Evolutionary conservation across 2,888 invertebrate genomes (phyloP).

Genomic region (Ceriagrion tenellum): DNA sequence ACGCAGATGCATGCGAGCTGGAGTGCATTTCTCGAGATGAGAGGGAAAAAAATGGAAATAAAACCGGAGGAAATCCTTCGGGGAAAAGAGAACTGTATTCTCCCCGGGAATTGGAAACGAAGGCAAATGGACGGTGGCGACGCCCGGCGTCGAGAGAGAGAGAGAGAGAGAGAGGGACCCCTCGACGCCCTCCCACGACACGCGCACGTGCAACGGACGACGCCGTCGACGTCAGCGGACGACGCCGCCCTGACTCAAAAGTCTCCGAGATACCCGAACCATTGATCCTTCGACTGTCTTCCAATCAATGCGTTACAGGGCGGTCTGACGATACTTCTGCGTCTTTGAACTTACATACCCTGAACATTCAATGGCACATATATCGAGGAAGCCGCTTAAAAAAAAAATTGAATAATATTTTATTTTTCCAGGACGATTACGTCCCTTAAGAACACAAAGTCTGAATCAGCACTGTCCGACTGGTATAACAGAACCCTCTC

Average conservation of each 20-base stretch:
- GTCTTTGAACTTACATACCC: too few relatives aligned
- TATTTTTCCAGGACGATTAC: too few relatives aligned
- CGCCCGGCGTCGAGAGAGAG: background rate
- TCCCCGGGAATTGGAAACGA: background rate
- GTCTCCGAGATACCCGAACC: background rate
- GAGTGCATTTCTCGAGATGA: background rate
- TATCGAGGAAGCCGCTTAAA: too few relatives aligned
- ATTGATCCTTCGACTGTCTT: background rate
- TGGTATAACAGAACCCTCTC: too few relatives aligned
- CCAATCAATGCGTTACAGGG: too few relatives aligned
- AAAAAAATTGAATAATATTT: too few relatives aligned
- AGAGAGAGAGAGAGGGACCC: too few relatives aligned
- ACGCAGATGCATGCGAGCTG: background rate
- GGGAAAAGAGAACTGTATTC: background rate
- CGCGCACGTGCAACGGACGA: conserved; percentile 16
- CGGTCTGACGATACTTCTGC: too few relatives aligned
- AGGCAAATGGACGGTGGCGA: background rate
- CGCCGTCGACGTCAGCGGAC: background rate
- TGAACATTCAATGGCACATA: too few relatives aligned
- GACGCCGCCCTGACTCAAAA: background rate
- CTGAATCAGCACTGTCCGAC: too few relatives aligned
- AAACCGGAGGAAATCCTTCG: background rate
- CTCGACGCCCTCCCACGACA: background rate
- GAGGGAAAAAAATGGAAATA: background rate
- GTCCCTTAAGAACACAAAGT: too few relatives aligned